Base-by-base conservation (phyloP, 2,797 vertebrate species). In the Manis javanica region DNA sequence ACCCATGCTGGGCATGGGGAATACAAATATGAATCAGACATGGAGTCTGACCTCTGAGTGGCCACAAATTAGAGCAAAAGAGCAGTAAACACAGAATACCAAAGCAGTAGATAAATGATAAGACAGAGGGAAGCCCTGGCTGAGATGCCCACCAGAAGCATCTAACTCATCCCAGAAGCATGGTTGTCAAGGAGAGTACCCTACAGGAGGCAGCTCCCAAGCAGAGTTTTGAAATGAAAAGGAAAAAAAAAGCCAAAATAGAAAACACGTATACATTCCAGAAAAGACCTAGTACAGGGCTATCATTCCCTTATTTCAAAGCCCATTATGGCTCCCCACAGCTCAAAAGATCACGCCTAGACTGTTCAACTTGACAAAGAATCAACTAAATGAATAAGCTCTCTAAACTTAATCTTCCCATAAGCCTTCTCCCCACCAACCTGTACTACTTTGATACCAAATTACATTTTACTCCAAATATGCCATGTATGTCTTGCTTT, bases 11-110 rank as follows among this genome's bases (percentile, higher is more conserved):
- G 57, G 63, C 63, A 82, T 68, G 29, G 31, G 42, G 77, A 94
- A 69, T 57, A 94, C 91, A 90, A 74, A 69, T 57, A 95, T 91
- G 92, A 96, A 92, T 97, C 91, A 96, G 92, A 92, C 82, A 68
- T 11, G 39, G 31, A 68, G 13, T 81, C 84, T 63, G 61, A 87
- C 19, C 69, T 91, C 87, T 79, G 55, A 72, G 51, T 85, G 66
- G 55, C 61, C n/a, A 37, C 53, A 78, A 18, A 53, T 42, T 71
- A 79, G 63, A 91, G n/a, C 66, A 16, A 59, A 94, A 88, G 69
- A 63, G 63, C 2, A 57, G 1, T 24, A 78, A 91, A 81, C 13
- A 51, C 21, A 90, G 49, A 68, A 46, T 69, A 90, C 74, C 42
- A 51, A 53, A 57, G 42, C 34, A 78, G 37, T 39, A 64, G 11